Conservation (phyloP, 2,113 vertebrate species). For the Spermophilus dauricus region DNA sequence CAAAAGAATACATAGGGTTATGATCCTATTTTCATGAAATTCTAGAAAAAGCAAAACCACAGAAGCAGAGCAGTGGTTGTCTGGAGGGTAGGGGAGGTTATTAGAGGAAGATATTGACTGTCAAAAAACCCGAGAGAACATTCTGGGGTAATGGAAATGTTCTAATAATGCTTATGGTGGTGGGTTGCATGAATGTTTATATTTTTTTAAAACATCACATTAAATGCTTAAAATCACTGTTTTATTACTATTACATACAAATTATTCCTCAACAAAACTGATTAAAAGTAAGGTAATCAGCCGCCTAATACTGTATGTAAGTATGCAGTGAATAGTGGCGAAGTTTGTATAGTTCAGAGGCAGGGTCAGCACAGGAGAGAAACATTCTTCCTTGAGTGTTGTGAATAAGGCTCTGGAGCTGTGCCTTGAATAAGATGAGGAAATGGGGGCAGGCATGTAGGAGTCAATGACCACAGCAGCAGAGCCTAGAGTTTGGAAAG, state of each 20-base stretch:
- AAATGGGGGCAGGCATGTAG: rapidly evolving
- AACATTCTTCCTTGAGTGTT: not conserved
- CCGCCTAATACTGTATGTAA: not conserved
- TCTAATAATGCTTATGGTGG: not conserved
- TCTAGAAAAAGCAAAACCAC: not conserved
- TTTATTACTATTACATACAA: not conserved
- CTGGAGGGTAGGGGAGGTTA: not conserved
- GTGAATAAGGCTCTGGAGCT: not conserved
- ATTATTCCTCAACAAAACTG: not conserved
- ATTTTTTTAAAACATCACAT: not conserved
- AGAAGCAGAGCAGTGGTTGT: not conserved
- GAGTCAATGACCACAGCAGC: not conserved
- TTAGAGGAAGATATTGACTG: not conserved
- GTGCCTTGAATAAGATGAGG: not conserved
- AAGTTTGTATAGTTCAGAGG: not conserved
- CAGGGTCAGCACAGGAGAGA: not conserved
- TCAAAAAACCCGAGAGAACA: not conserved
- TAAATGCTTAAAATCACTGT: not conserved
- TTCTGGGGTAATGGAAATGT: not conserved
- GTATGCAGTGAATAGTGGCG: not conserved
- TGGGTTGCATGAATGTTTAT: not conserved
- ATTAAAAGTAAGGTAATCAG: not conserved
- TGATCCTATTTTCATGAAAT: not conserved
- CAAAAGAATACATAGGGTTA: no score
- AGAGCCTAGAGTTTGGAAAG: not conserved